Evolutionary conservation across 2,888 invertebrate genomes (phyloP), one percentile per base, ranked within the genome.

Genomic region (Synanthedon formicaeformis): DNA sequence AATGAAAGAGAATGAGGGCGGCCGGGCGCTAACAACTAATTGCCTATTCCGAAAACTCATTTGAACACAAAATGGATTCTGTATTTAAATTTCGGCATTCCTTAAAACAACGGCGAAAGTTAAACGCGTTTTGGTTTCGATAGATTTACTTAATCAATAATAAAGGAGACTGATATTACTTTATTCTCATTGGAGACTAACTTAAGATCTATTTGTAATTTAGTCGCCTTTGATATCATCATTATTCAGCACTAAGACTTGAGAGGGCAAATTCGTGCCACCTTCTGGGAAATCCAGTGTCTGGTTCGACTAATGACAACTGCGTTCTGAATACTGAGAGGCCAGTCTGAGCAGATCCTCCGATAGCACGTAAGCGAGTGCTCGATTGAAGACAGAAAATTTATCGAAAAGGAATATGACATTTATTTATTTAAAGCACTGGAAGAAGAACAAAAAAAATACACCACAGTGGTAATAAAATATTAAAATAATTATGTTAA

Each of bases 1-100:
- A 87, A 86, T 87, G 86, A 87, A 87, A 87, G 83, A 71, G 81
- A 85, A 83, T 80, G 84, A 81, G 84, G 83, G 83, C 77, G 80
- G 83, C 78, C 77, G 78, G 79, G 81, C 84, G 87, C 86, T 87
- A 87, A 87, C 87, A 86, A 86, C 87, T 87, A 87, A 87, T 87
- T 87, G 87, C 79, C 86, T 82, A 87, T 86, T 84, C 85, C 78
- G 75, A 83, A 87, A 87, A 87, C 87, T 87, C 87, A 86, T 87
- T 87, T 86, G 78, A 83, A 87, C 86, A 82, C 83, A 85, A 85
- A 87, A 87, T 86, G 87, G 87, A 78, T 87, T 87, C 74, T 78
- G 83, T 87, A 87, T 87, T 87, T 85, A 87, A 87, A 87, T 87
- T 87, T 82, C 73, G 80, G 78, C 79, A 81, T 84, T 84, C 79